Base-by-base conservation (phyloP, 1,140 invertebrate genomes). In the Scylla paramamosain region DNA sequence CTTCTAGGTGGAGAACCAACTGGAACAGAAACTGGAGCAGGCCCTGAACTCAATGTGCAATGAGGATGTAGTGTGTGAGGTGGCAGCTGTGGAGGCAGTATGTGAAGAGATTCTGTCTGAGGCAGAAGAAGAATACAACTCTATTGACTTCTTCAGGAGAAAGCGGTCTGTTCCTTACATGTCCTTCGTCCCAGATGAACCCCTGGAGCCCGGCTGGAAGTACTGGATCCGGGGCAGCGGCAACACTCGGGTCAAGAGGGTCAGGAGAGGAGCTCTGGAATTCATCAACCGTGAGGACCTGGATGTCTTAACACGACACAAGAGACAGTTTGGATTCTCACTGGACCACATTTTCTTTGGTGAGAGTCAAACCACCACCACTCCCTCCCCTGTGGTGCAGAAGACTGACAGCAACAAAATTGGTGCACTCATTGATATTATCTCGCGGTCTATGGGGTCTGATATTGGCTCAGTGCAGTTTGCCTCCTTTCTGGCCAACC, bases 81-180 rank as follows among this genome's bases (percentile, higher is more conserved):
- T 97, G 31, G 96, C 96, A 7, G 96, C 97, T 52, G 95, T 97
- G 25, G 96, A 96, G 77, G 97, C 97, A 3, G 96, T 96, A 8
- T 97, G 97, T 96, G 96, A 97, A 31, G 93, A 95, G 16, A 94
- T 96, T 39, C 91, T 96, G 14, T 93, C 96, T 92, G 96, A 97
- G 92, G 96, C 96, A 46, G 96, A 97, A 93, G 96, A 96, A 82
- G 96, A 96, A n/a, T 96, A 87, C 29, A 95, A 96, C 84, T 91
- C 91, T 28, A 96, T 96, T 86, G 95, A 92, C 20, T 95, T 96
- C 10, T 93, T 59, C 28, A 90, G 94, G 46, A 93, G 91, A 46
- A 96, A 95, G 32, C 92, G 96, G 59, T 94, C 92, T 7, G 86
- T 82, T 0, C 45, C 28, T 39, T 88, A 29, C 39, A 45, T 32